Evolutionary conservation across 2,888 invertebrate species (phyloP).

Genomic region (Sclerodermus sp.): DNA sequence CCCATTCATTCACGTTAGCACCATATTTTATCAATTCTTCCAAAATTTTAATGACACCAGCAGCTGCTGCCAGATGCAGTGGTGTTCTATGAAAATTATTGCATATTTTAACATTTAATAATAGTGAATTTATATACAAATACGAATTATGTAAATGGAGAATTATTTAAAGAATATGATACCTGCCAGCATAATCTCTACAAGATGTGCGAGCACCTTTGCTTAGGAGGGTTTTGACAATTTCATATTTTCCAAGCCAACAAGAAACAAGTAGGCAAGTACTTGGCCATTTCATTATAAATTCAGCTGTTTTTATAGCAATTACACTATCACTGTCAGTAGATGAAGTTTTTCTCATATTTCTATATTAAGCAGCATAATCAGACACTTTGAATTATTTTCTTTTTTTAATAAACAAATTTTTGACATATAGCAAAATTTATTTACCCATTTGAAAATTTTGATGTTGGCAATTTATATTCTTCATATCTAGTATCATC

Average conservation of each 20-base stretch:
- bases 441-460: slow-evolving; percentile 32
- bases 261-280: slow-evolving; percentile 66
- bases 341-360: slow-evolving; percentile 34
- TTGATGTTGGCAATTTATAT: slow-evolving; percentile 21
- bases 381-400: not conserved
- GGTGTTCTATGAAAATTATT: slow-evolving; percentile 60
- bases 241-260: slow-evolving; percentile 64
- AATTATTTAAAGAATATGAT: slow-evolving; percentile 20
- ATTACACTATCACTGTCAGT: slow-evolving; percentile 33
- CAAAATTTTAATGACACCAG: slow-evolving; percentile 73
- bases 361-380: slow-evolving; percentile 21
- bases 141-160: not conserved
- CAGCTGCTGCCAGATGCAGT: slow-evolving; percentile 78
- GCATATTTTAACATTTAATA: not conserved
- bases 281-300: slow-evolving; percentile 57
- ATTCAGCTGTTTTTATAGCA: slow-evolving; percentile 41
- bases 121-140: not conserved
- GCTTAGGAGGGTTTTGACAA: slow-evolving; percentile 62
- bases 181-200: slow-evolving; percentile 71
- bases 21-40: slow-evolving; percentile 70
- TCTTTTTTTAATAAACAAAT: not conserved
- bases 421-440: too few relatives aligned
- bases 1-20: slow-evolving; percentile 75
- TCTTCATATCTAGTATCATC: slow-evolving; percentile 14
- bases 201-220: slow-evolving; percentile 67